Conservation (phyloP, 2,888 invertebrate genomes). For the Leptopterna dolabrata region DNA sequence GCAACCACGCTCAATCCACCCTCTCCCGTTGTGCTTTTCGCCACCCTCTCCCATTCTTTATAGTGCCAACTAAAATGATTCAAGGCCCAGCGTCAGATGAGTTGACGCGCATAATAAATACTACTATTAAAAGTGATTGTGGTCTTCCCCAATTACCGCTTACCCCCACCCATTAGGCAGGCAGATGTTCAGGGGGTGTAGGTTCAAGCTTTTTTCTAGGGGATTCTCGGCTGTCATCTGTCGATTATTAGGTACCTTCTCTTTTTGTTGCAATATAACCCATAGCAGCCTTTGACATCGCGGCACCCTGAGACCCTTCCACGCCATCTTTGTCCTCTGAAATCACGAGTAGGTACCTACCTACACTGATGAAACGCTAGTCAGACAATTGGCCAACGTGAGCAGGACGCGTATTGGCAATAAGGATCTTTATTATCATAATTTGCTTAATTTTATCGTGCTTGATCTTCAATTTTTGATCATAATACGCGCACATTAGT, state of each 20-base stretch:
- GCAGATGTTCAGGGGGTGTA: neutral
- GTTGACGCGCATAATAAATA: neutral
- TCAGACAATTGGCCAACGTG: too few relatives aligned
- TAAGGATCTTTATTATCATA: too few relatives aligned
- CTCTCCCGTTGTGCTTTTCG: neutral
- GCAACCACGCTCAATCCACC: neutral
- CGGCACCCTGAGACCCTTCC: neutral
- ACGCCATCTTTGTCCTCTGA: neutral
- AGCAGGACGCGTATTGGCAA: too few relatives aligned
- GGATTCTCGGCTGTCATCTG: neutral
- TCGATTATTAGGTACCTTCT: neutral
- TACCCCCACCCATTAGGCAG: neutral
- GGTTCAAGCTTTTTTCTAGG: neutral
- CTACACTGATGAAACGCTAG: too few relatives aligned
- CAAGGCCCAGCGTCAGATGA: neutral
- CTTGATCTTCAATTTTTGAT: too few relatives aligned
- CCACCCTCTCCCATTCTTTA: neutral
- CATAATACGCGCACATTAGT: too few relatives aligned
- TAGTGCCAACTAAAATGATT: neutral
- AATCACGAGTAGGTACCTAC: neutral
- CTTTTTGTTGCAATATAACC: neutral
- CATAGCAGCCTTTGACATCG: neutral
- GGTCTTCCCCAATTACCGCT: neutral
- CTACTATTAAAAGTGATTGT: slow-evolving; percentile 6
- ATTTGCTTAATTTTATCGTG: too few relatives aligned